Evolutionary conservation across 1,140 invertebrate genomes (phyloP), one percentile per base, ranked within the genome.

Genomic region (Dolichoris vasculosae): DNA sequence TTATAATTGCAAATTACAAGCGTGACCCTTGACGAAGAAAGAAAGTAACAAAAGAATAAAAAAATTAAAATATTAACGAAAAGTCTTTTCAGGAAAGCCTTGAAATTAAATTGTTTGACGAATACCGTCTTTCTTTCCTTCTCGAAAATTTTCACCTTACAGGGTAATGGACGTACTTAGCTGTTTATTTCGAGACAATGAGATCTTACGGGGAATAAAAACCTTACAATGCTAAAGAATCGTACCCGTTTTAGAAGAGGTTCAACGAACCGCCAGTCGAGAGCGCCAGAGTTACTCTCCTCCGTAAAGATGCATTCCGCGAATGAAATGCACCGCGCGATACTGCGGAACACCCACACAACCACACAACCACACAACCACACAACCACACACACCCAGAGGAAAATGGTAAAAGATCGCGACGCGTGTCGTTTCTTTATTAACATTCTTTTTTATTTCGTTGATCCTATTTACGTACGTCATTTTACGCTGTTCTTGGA

Each of bases 291-390:
- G 0, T 4, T n/a, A 23, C 87, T 23, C 20, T 55, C 87, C 87
- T 87, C 87, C 85, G 88, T 88, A 89, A 89, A 90, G 88, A 90
- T 89, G 87, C 88, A 89, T 89, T 90, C 85, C 88, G 86, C 86
- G 86, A 90, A 88, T 86, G 83, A 88, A 87, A 88, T 86, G 81
- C 83, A 38, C 86, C 81, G 86, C 81, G 86, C 86, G 84, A 79
- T 79, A n/a, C 30, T 38, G 32, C 20, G 2, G 15, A 4, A 59
- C 26, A 59, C 26, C 23, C 2, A 55, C 20, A 55, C 51, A 55
- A 15, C 20, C 9, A 17, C 20, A 55, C 43, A n/a, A n/a, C n/a
- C n/a, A n/a, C n/a, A 59, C 26, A 59, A 26, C 23, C 2, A 55
- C 20, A 55, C 51, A 55, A 15, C 20, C 9, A 17, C 20, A 55